Conservation (phyloP, 2,888 invertebrate genomes). For the Eupelmus urozonus region DNA sequence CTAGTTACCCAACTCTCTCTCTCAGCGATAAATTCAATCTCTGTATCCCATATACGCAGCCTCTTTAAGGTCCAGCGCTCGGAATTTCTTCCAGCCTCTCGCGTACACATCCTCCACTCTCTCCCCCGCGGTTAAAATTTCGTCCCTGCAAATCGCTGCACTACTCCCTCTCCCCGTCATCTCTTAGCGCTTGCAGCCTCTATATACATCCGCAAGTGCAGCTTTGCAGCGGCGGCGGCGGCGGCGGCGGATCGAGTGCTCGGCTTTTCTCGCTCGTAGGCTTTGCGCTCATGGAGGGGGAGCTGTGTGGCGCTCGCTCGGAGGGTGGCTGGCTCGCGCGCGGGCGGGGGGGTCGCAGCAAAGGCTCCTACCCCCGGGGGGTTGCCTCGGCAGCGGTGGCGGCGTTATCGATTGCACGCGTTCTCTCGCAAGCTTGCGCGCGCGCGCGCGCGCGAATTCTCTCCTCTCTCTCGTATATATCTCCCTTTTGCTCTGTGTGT, state of each 20-base stretch:
- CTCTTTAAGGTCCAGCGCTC: too few relatives aligned
- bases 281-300: neutral
- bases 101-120: neutral
- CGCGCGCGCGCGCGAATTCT: conserved; percentile 1
- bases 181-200: too few relatives aligned
- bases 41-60: too few relatives aligned
- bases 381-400: conserved; percentile 18
- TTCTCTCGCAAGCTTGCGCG: neutral
- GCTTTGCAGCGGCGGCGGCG: neutral
- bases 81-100: too few relatives aligned
- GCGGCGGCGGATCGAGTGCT: neutral
- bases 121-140: neutral
- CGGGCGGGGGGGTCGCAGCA: conserved; percentile 12
- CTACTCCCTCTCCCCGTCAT: neutral
- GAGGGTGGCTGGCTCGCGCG: too few relatives aligned
- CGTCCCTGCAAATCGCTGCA: neutral
- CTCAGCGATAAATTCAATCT: too few relatives aligned
- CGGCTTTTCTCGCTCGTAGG: neutral
- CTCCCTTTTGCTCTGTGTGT: conserved; percentile 31
- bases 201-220: neutral
- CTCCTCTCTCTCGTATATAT: neutral
- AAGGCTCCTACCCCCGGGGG: conserved; percentile 11
- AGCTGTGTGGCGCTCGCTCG: too few relatives aligned
- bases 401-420: conserved; percentile 29
- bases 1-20: too few relatives aligned